Conservation (phyloP, 1,140 invertebrate genomes). For the Limonius californicus region DNA sequence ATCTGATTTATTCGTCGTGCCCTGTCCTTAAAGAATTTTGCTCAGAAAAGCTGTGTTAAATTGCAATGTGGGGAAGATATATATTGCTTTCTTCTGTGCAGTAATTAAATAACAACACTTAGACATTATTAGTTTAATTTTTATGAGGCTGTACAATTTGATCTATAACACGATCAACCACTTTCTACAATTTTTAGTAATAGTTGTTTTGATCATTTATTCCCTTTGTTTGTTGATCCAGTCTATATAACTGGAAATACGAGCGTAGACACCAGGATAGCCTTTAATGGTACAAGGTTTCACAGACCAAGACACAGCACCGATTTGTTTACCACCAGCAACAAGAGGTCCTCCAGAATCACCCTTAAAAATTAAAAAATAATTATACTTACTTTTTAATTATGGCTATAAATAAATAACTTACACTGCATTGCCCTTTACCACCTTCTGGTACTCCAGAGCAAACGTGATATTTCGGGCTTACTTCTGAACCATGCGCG, state of each 20-base stretch:
- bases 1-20: no score
- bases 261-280: constrained; percentile 50
- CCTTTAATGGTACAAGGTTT: constrained; percentile 47
- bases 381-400: background rate
- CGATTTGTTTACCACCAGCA: constrained; percentile 40
- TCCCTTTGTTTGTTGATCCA: constrained; percentile 46
- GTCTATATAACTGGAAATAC: constrained; percentile 48
- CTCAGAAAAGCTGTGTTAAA: no score
- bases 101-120: no score
- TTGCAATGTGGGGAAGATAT: no score
- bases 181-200: no score
- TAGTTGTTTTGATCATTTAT: no score
- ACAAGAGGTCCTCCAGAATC: constrained; percentile 49
- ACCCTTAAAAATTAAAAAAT: constrained; percentile 28
- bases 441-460: constrained; percentile 44
- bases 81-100: no score
- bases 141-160: no score
- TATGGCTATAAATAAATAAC: background rate
- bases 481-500: constrained; percentile 35
- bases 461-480: constrained; percentile 41
- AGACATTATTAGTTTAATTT: no score
- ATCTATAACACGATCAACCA: no score
- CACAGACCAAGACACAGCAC: constrained; percentile 49
- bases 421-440: no score
- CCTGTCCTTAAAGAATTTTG: no score